Conservation (phyloP, 2,113 vertebrate genomes). For the Limanda limanda region DNA sequence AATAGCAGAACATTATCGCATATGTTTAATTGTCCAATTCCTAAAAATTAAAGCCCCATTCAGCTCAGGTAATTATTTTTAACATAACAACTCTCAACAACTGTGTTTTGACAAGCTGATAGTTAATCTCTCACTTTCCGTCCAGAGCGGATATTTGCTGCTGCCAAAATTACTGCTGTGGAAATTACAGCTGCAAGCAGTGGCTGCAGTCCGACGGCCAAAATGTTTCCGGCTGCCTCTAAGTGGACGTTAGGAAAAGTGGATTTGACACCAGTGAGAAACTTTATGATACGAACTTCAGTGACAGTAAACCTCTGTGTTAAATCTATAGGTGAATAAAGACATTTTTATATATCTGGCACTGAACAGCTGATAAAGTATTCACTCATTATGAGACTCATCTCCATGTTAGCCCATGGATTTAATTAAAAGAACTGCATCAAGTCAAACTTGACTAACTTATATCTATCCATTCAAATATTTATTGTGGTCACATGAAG, state of each 20-base stretch:
- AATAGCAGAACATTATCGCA: no score
- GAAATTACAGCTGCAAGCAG: not conserved
- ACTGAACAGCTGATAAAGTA: no score
- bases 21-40: not conserved
- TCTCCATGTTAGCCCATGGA: not conserved
- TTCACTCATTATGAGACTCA: no score
- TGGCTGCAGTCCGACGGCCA: not conserved
- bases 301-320: not conserved
- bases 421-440: not conserved
- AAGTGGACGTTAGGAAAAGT: not conserved
- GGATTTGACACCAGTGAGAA: slow-evolving; percentile 1
- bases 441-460: not conserved
- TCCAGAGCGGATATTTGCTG: not conserved
- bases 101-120: not conserved
- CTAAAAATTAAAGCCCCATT: not conserved
- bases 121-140: not conserved
- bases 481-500: not conserved
- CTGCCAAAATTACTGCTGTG: not conserved
- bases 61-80: not conserved
- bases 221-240: not conserved
- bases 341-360: not conserved
- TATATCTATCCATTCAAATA: not conserved
- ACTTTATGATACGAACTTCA: not conserved
- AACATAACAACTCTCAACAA: not conserved
- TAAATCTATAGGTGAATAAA: not conserved